Conservation (phyloP, 1,140 invertebrate genomes). For the Coptotermes formosanus region DNA sequence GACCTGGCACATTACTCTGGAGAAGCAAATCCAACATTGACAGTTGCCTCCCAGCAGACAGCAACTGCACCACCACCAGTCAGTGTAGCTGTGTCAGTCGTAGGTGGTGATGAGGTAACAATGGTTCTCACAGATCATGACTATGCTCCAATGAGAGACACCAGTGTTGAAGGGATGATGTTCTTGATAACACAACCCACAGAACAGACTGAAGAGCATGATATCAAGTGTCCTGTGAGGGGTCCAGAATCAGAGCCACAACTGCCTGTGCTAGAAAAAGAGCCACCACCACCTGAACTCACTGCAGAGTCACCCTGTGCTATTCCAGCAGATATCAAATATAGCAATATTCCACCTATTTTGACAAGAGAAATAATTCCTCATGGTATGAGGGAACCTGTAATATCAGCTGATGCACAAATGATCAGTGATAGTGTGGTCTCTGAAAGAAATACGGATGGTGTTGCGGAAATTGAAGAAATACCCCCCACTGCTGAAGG, state of each 20-base stretch:
- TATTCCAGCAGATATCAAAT: no score
- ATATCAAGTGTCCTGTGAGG: background rate
- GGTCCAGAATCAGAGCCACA: background rate
- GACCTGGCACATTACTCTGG: background rate
- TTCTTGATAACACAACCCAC: background rate
- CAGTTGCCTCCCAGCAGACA: background rate
- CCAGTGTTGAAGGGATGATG: background rate
- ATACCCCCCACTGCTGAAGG: no score
- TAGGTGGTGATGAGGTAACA: slow-evolving; percentile 20
- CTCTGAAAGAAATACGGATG: no score
- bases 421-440: no score
- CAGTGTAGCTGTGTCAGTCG: background rate
- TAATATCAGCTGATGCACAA: no score
- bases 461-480: no score
- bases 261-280: background rate
- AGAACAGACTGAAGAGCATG: background rate
- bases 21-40: background rate
- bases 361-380: no score
- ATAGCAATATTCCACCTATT: no score
- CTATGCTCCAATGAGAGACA: slow-evolving; percentile 19
- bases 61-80: slow-evolving; percentile 23
- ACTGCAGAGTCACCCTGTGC: background rate
- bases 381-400: no score
- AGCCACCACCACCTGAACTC: background rate
- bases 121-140: slow-evolving; percentile 28